Base-by-base conservation (phyloP, 2,113 vertebrate species). In the Colossoma macropomum region DNA sequence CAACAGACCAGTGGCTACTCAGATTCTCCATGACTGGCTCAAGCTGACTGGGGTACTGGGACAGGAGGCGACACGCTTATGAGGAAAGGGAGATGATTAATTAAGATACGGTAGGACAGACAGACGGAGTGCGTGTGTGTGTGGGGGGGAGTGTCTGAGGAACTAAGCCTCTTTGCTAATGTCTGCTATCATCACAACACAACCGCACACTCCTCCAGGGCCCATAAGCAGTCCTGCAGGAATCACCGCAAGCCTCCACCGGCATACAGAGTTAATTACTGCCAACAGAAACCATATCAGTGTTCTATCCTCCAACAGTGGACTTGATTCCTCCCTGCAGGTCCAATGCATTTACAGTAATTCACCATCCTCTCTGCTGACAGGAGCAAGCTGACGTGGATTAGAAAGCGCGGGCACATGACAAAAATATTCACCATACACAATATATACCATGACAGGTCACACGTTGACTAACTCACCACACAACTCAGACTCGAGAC, bases 251-350 rank as follows among this genome's bases (percentile, higher is more conserved):
- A 72, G 73, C 71, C 45, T 77, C 72, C 56, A 81, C 59, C 71
- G 62, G 38, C 50, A 73, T 30, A 73, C 68, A 60, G 75, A 38
- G 69, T 73, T 75, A 84, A 84, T 84, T 81, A 81, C 66, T 38
- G 73, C 75, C 81, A 83, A 74, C 45, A 19, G 60, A 77, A 65
- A 60, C 15, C 76, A 68, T 69, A 83, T 25, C 62, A 50, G 60
- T 74, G 41, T 16, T 65, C 50, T 71, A 32, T 79, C n/a, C 50
- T 60, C 52, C 54, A 21, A 38, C 28, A 75, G 17, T 30, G 25
- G 25, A 59, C 25, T 19, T 65, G 15, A 0, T 75, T 23, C 38
- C 69, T 76, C 4, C 17, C 52, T 16, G 28, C 48, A 30, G 68
- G 28, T 41, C 23, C 66, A 34, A 34, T 71, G 30, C 27, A 71